Conservation (phyloP, 1,140 invertebrate species). For the Drosophila miranda region DNA sequence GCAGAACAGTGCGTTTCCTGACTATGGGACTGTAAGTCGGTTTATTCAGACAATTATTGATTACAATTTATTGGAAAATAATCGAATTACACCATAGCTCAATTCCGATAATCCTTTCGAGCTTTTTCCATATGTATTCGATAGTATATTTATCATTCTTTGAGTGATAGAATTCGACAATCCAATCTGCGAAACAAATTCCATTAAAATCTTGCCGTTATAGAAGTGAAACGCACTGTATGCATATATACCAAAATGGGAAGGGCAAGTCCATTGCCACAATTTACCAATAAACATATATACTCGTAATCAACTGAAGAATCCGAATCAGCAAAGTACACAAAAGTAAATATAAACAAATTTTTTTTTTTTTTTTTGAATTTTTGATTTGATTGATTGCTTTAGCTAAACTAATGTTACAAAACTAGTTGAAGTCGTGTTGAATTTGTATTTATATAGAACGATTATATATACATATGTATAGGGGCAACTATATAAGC, state of each 20-base stretch:
- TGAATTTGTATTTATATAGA: slow-evolving; percentile 70
- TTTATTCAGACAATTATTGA: neutral
- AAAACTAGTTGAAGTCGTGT: slow-evolving; percentile 52
- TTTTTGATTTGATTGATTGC: slow-evolving; percentile 28
- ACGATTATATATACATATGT: slow-evolving; percentile 34
- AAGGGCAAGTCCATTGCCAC: slow-evolving; percentile 13
- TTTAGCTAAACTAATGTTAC: slow-evolving; percentile 11
- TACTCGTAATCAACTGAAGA: slow-evolving; percentile 17
- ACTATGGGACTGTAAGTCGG: neutral
- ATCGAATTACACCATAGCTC: neutral
- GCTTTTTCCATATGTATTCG: neutral
- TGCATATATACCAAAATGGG: neutral
- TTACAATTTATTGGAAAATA: neutral
- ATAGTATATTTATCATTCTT: slow-evolving; percentile 15
- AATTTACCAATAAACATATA: slow-evolving; percentile 6
- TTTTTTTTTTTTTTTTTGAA: slow-evolving; percentile 5
- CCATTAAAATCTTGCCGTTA: neutral
- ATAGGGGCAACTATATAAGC: slow-evolving; percentile 44
- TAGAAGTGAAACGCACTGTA: slow-evolving; percentile 30
- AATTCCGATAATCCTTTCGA: too few species aligned
- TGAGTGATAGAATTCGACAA: slow-evolving; percentile 18
- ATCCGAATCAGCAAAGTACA: neutral
- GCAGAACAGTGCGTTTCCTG: too few species aligned
- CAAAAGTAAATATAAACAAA: neutral
- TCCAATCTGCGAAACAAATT: slow-evolving; percentile 5